A percentile compares a stretch with the other conserved stretches of the same genome.
These are phyloP conservation scores for Coptodon rendalli DNA, from an alignment of 2,113 vertebrate genomes.

Conservation along the genomic window DNA sequence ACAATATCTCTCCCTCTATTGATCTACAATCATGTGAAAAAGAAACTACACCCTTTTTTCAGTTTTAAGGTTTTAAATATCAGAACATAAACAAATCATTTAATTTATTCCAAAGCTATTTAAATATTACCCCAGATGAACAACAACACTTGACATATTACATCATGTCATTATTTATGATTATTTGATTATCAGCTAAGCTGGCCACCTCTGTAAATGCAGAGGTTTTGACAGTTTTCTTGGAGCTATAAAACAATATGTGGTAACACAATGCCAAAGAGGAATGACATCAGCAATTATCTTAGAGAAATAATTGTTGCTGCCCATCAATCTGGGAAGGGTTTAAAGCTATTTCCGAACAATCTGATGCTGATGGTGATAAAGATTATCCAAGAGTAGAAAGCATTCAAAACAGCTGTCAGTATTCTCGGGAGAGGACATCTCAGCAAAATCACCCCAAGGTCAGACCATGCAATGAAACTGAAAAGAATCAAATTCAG, in stretches of 20 bases:
- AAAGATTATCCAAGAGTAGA: neutral
- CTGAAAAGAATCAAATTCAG: neutral
- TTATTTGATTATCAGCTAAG: neutral
- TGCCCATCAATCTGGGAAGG: neutral
- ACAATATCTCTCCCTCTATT: neutral
- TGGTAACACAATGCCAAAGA: neutral
- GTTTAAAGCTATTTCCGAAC: neutral
- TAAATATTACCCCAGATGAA: neutral
- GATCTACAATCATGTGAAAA: neutral
- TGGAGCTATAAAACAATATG: neutral
- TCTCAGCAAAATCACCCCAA: neutral
- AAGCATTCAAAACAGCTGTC: neutral
- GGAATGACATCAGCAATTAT: neutral
- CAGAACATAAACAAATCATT: neutral
- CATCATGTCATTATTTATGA: fast-evolving
- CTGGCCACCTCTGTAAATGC: neutral
- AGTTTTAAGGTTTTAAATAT: neutral
- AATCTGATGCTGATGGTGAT: neutral
- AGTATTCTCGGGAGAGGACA: neutral
- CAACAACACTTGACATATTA: neutral
- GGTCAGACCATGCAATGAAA: neutral
- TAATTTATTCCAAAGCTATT: neutral
- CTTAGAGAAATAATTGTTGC: neutral
- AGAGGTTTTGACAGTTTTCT: neutral
- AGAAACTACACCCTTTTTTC: neutral